phyloP scores from a whole-genome alignment of 30 jellyfish, hydroid and myxozoan species.

The Clytia hemisphaerica region DNA sequence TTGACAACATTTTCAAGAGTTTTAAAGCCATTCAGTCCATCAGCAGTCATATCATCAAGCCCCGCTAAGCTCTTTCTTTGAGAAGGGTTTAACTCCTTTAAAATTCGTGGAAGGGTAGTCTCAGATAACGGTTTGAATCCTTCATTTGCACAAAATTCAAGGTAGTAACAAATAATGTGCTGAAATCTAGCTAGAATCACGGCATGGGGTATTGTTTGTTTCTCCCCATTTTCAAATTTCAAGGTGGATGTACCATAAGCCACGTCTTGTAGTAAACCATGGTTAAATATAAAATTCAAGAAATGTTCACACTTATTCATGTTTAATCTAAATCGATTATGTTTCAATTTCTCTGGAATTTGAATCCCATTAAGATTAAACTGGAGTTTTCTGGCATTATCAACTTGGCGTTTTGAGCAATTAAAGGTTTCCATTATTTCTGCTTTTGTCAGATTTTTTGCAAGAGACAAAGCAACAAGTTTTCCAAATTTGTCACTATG shows the following conservation, averaged over 20 bases:
- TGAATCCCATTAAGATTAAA: neutral
- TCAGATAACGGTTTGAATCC: neutral
- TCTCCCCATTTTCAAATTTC: neutral
- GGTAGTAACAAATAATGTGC: neutral
- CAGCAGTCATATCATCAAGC: neutral
- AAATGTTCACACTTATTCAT: constrained; percentile 1
- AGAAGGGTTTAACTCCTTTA: neutral
- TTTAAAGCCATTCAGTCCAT: neutral
- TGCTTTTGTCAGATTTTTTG: neutral
- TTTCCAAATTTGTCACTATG: too few species aligned
- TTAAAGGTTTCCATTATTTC: neutral
- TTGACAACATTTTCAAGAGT: neutral
- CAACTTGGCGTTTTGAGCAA: neutral
- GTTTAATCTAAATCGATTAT: neutral
- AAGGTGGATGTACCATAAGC: neutral
- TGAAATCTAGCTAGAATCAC: neutral
- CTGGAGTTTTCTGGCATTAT: neutral
- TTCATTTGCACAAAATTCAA: neutral
- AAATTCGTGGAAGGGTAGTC: neutral
- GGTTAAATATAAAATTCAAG: neutral
- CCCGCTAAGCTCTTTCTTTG: constrained; percentile 1
- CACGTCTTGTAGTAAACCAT: too few species aligned
- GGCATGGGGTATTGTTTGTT: neutral
- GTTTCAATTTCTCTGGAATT: too few species aligned
- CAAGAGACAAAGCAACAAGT: neutral